phyloP scores from a whole-genome alignment of 2,797 vertebrate genomes.

The Rhyacichthys aspro region DNA sequence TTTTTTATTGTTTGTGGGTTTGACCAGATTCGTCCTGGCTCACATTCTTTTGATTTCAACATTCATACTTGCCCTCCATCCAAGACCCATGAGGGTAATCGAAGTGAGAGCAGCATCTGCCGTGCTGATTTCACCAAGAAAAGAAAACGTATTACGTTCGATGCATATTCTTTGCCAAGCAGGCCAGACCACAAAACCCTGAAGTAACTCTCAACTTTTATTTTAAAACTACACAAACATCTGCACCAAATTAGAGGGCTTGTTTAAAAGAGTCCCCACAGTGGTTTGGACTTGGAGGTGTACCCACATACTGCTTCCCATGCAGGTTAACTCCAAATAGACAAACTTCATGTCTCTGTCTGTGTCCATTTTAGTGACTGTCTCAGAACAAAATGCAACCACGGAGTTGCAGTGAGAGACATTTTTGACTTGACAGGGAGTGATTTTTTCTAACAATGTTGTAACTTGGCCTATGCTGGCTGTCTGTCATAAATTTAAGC shows the following conservation, averaged over 20 bases:
- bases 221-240: constrained; percentile 77
- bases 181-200: constrained; percentile 67
- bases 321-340: constrained; percentile 73
- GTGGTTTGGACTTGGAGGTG: constrained; percentile 70
- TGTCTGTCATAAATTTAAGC: constrained; percentile 43
- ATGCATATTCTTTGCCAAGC: constrained; percentile 64
- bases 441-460: constrained; percentile 36
- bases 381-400: constrained; percentile 33
- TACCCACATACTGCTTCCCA: constrained; percentile 69
- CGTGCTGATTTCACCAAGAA: constrained; percentile 11
- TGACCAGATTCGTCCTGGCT: constrained; percentile 8
- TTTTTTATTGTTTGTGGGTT: constrained; percentile 5
- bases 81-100: constrained; percentile 31
- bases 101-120: constrained; percentile 34
- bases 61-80: constrained; percentile 10
- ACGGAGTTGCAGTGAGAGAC: constrained; percentile 11
- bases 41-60: constrained; percentile 19
- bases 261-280: constrained; percentile 72
- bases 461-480: constrained; percentile 23
- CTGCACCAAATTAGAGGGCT: constrained; percentile 79
- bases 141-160: constrained; percentile 55
- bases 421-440: constrained; percentile 32
- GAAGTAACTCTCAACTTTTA: constrained; percentile 67
- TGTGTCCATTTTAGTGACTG: constrained; percentile 37
- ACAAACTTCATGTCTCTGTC: constrained; percentile 41